Evolutionary conservation across 30 jellyfish, hydroid and myxozoan species (phyloP).

Genomic region (Nemopilema nomurai): DNA sequence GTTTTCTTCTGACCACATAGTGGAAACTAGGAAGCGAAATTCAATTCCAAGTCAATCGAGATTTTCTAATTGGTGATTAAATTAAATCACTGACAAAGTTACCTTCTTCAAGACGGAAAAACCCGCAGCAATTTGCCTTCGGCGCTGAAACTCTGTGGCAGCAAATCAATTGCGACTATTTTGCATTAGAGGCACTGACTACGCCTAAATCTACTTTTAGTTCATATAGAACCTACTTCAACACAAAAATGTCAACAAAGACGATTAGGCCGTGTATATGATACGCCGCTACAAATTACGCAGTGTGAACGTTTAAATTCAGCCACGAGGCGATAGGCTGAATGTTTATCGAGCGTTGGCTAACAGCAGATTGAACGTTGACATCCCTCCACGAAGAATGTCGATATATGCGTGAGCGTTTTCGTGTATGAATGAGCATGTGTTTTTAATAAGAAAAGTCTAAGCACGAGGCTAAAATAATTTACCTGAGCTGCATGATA

Average conservation of each 20-base stretch:
- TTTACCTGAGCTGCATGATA: neutral
- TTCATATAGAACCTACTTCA: slow-evolving; percentile 58
- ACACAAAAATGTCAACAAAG: slow-evolving; percentile 9
- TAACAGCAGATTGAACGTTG: slow-evolving; percentile 16
- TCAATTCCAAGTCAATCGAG: too few species aligned
- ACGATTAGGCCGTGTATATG: slow-evolving; percentile 29
- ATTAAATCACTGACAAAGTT: too few species aligned
- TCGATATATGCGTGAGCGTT: neutral
- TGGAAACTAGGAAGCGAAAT: neutral
- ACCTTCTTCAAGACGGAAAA: too few species aligned
- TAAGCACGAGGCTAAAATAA: neutral
- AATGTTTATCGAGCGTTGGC: slow-evolving; percentile 11
- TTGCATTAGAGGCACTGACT: slow-evolving; percentile 21
- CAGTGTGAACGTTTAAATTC: slow-evolving; percentile 31
- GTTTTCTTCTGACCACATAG: neutral
- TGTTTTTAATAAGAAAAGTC: neutral
- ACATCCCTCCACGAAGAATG: slow-evolving; percentile 60
- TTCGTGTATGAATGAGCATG: neutral
- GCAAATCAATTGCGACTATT: neutral
- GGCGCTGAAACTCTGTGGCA: neutral
- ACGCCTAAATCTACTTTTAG: slow-evolving; percentile 58
- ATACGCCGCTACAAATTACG: slow-evolving; percentile 19
- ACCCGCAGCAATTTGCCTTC: too few species aligned
- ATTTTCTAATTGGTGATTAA: neutral
- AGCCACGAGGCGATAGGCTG: slow-evolving; percentile 38